Percentiles rank a stretch among this genome's conserved stretches.
These are phyloP conservation scores for Megalonaias nervosa DNA, from an alignment of 1,140 invertebrate species.

Conservation along the genomic window DNA sequence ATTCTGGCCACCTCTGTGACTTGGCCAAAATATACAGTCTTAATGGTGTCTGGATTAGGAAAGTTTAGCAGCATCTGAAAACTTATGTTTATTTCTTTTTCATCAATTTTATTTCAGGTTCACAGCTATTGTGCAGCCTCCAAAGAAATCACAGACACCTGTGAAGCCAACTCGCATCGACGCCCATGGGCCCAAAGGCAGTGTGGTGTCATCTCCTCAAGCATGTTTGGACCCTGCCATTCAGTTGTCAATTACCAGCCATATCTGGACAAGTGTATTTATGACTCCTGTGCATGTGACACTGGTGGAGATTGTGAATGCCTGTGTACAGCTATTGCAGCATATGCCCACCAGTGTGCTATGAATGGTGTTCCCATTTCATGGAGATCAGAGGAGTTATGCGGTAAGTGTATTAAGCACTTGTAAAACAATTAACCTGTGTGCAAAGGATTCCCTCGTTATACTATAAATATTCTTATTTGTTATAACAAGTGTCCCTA, in stretches of 20 bases:
- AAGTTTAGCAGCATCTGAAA: no score
- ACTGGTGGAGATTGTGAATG: conserved; percentile 92
- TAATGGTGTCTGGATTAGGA: no score
- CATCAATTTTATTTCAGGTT: conserved; percentile 61
- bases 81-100: no score
- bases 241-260: conserved; percentile 77
- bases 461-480: no score
- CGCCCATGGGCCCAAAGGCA: conserved; percentile 83
- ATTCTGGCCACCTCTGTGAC: no score
- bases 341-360: conserved; percentile 89
- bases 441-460: no score
- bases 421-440: not conserved
- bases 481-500: no score
- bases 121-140: conserved; percentile 79
- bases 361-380: conserved; percentile 77
- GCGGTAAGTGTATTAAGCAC: conserved; percentile 44
- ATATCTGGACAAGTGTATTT: conserved; percentile 51
- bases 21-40: no score
- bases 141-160: conserved; percentile 76
- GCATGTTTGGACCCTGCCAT: conserved; percentile 84
- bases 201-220: conserved; percentile 83
- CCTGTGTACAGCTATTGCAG: conserved; percentile 89
- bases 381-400: conserved; percentile 83
- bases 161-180: conserved; percentile 80
- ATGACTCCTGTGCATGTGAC: conserved; percentile 84